A percentile compares a stretch with the other conserved stretches of the same genome.
These are phyloP conservation scores for Aphelenchoides besseyi DNA, from an alignment of 1,140 invertebrate species.

Conservation along the genomic window DNA sequence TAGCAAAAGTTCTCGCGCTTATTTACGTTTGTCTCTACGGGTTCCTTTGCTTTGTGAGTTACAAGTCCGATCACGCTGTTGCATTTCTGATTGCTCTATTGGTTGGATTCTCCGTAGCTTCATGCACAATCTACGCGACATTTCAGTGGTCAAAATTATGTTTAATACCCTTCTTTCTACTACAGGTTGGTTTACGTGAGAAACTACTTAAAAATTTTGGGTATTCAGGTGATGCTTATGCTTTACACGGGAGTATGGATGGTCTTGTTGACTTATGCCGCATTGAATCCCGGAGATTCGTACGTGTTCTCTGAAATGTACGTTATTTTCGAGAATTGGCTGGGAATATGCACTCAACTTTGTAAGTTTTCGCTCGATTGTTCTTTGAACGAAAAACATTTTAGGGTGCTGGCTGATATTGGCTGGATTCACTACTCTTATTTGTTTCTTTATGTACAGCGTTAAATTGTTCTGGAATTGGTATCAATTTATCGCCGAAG, in stretches of 20 bases:
- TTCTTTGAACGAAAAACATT: constrained; percentile 23
- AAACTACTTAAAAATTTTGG: constrained; percentile 19
- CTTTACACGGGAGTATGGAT: constrained; percentile 38
- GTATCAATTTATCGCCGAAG: constrained; percentile 52
- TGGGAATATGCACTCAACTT: constrained; percentile 22
- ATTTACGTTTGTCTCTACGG: constrained; percentile 28
- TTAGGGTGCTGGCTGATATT: constrained; percentile 42
- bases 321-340: constrained; percentile 6
- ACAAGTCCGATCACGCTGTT: constrained; percentile 46
- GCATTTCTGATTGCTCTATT: constrained; percentile 40
- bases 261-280: constrained; percentile 10
- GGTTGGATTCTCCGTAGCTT: constrained; percentile 36
- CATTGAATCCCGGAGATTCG: constrained; percentile 12
- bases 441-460: constrained; percentile 38
- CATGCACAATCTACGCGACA: constrained; percentile 40
- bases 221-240: constrained; percentile 38
- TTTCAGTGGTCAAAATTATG: constrained; percentile 49
- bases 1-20: constrained; percentile 36
- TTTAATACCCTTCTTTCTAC: constrained; percentile 47
- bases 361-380: constrained; percentile 4
- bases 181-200: constrained; percentile 38
- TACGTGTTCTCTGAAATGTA: constrained; percentile 18
- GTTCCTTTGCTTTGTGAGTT: constrained; percentile 32
- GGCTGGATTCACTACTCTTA: constrained; percentile 30
- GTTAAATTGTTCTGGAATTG: constrained; percentile 38